Percentiles rank a stretch among this genome's conserved stretches.
Evolutionary conservation across 1,140 invertebrate species (phyloP).

Genomic region (Heliconius hermathena): DNA sequence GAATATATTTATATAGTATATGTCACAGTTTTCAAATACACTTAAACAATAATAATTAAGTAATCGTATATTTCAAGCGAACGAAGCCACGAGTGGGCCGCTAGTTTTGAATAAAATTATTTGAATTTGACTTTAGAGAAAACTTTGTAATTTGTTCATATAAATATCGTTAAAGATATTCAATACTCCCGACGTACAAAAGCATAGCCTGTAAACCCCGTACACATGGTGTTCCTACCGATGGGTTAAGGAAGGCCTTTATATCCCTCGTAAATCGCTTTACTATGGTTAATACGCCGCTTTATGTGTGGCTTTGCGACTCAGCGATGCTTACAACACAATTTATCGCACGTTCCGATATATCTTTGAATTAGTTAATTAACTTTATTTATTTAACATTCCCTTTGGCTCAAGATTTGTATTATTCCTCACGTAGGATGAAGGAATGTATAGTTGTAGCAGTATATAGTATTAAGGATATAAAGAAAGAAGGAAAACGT

Average conservation of each 20-base stretch:
- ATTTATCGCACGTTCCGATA: conserved; percentile 19
- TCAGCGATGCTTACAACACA: conserved; percentile 17
- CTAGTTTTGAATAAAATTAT: background rate
- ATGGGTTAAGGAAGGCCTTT: conserved; percentile 25
- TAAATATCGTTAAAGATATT: background rate
- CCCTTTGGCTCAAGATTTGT: background rate
- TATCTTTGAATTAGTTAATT: conserved; percentile 18
- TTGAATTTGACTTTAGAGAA: background rate
- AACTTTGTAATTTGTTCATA: background rate
- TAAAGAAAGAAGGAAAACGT: background rate
- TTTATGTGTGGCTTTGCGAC: conserved; percentile 19
- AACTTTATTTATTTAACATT: conserved; percentile 14
- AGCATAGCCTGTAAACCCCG: background rate
- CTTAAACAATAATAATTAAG: too few relatives aligned
- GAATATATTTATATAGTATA: too few relatives aligned
- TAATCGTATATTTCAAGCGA: too few relatives aligned
- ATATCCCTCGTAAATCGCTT: conserved; percentile 23
- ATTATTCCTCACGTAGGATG: background rate
- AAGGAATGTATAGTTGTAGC: background rate
- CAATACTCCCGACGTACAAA: background rate
- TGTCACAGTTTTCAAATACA: too few relatives aligned
- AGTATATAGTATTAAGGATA: background rate
- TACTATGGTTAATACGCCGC: conserved; percentile 24
- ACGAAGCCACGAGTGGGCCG: too few relatives aligned
- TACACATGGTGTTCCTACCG: conserved; percentile 2